phyloP scores from a whole-genome alignment of 2,888 invertebrate genomes.

The Colletes collaris region DNA sequence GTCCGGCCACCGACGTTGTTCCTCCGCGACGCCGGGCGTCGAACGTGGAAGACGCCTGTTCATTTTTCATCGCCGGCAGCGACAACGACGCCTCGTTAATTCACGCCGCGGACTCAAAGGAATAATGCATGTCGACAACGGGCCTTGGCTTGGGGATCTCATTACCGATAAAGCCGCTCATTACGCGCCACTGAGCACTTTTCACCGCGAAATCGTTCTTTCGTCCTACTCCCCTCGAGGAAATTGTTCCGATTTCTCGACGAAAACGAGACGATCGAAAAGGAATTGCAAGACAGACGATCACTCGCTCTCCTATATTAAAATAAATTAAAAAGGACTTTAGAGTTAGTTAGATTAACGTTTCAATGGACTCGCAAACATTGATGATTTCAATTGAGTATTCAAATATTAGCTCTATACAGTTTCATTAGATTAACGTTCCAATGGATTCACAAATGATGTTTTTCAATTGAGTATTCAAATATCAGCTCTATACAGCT shows the following conservation, averaged over 20 bases:
- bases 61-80: conserved; percentile 65
- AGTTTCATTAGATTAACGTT: no score
- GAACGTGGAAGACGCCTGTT: conserved; percentile 44
- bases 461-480: no score
- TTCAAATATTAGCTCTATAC: no score
- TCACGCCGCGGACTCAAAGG: conserved; percentile 55
- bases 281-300: no score
- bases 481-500: no score
- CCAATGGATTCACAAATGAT: no score
- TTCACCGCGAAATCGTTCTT: conserved; percentile 18
- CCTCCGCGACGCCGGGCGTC: conserved; percentile 20
- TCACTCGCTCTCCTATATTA: no score
- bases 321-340: no score
- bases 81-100: conserved; percentile 66
- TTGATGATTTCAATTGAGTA: no score
- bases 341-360: no score
- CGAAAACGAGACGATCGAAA: background rate
- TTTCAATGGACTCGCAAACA: no score
- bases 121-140: conserved; percentile 61
- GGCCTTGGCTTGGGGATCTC: conserved; percentile 48
- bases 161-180: conserved; percentile 62
- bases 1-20: conserved; percentile 48
- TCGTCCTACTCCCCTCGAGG: background rate
- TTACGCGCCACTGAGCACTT: conserved; percentile 40
- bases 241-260: conserved; percentile 23